Percentiles rank a stretch among this genome's conserved stretches.
phyloP scores from a whole-genome alignment of 2,113 vertebrate species.

The Scytalopus superciliaris region DNA sequence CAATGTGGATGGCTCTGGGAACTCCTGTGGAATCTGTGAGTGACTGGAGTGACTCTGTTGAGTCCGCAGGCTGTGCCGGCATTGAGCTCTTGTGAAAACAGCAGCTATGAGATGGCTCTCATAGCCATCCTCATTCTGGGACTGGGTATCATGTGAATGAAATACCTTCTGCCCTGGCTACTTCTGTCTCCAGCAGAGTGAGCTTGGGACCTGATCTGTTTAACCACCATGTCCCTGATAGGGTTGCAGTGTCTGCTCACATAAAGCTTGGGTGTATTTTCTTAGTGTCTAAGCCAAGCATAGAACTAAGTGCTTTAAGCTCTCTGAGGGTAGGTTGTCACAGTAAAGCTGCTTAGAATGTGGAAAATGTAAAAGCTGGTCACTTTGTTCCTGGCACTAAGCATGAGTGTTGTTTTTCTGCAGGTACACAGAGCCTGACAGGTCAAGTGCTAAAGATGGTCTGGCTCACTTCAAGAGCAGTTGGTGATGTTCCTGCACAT shows the following conservation, averaged over 20 bases:
- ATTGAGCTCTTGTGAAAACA: neutral
- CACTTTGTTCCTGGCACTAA: neutral
- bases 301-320: neutral
- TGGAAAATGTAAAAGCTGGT: neutral
- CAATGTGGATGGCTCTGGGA: neutral
- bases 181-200: neutral
- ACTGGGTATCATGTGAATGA: neutral
- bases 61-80: neutral
- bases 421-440: neutral
- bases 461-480: neutral
- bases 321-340: neutral
- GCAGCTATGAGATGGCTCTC: rapidly evolving
- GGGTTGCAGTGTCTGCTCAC: neutral
- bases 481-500: neutral
- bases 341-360: neutral
- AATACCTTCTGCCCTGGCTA: neutral
- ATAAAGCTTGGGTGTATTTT: neutral
- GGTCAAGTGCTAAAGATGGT: neutral
- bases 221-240: rapidly evolving
- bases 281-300: neutral
- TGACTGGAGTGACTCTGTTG: neutral
- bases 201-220: neutral
- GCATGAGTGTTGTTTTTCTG: neutral
- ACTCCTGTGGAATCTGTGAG: neutral
- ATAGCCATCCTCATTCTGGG: too few species aligned